phyloP scores from a whole-genome alignment of 2,888 invertebrate genomes.

The Poecilus cupreus region DNA sequence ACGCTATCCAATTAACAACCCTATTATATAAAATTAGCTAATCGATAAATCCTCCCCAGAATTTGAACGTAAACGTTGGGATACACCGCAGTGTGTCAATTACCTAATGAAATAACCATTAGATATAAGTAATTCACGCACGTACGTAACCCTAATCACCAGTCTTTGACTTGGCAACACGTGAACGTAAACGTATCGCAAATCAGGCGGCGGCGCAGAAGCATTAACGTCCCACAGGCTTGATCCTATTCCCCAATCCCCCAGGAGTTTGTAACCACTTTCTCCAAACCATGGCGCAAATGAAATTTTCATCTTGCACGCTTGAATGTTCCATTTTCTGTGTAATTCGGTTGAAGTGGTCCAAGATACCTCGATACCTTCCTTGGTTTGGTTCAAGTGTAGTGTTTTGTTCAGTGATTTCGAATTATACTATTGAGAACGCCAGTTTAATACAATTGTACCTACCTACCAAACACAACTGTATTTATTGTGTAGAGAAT shows the following conservation, averaged over 20 bases:
- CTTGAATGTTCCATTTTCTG: neutral
- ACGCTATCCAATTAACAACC: neutral
- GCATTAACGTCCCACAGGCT: conserved; percentile 8
- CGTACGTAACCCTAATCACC: neutral
- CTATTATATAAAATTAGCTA: neutral
- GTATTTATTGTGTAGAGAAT: no score
- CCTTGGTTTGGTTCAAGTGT: no score
- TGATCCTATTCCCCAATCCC: conserved; percentile 10
- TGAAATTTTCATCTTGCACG: conserved; percentile 20
- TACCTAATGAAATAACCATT: conserved; percentile 5
- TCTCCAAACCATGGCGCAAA: conserved; percentile 26
- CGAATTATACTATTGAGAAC: neutral
- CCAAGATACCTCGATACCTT: neutral
- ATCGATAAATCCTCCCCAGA: conserved; percentile 10
- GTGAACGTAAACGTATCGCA: conserved; percentile 13
- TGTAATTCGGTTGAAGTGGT: neutral
- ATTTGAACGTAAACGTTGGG: neutral
- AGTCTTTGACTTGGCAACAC: conserved; percentile 1
- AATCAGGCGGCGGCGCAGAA: neutral
- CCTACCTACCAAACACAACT: no score
- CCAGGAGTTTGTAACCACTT: conserved; percentile 34
- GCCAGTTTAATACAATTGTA: no score
- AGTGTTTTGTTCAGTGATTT: neutral
- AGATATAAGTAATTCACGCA: conserved; percentile 31
- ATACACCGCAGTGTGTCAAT: neutral